phyloP scores from a whole-genome alignment of 2,113 vertebrate genomes.

The Ursus arctos region DNA sequence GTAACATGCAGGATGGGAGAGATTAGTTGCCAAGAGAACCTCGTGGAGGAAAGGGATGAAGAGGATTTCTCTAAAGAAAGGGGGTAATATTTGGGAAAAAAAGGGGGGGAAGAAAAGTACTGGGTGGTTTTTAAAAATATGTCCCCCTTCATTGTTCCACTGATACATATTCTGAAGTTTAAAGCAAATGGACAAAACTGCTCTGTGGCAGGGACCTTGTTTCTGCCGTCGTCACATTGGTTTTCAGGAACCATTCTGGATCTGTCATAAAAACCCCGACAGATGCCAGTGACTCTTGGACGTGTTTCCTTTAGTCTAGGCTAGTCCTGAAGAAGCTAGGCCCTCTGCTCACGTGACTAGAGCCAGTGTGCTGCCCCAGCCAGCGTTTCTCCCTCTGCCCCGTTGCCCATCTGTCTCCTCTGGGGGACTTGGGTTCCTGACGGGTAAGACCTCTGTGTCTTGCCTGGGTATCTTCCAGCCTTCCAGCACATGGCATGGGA shows the following conservation, averaged over 20 bases:
- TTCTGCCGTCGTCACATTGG: background rate
- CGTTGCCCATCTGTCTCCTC: background rate
- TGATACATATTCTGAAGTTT: background rate
- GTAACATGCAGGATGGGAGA: background rate
- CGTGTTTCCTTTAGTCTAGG: background rate
- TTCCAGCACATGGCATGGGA: background rate
- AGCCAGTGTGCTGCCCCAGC: fast-evolving
- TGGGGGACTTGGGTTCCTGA: background rate
- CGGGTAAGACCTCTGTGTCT: background rate
- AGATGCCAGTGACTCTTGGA: background rate
- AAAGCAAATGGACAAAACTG: background rate
- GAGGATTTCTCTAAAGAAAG: background rate
- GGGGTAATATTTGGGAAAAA: background rate
- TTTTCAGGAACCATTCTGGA: background rate
- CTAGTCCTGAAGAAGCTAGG: background rate
- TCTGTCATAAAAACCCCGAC: background rate
- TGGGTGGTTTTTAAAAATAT: background rate
- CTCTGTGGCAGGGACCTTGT: background rate
- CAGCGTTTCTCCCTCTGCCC: background rate
- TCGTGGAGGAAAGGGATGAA: background rate
- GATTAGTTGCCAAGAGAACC: background rate
- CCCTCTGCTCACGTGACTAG: background rate
- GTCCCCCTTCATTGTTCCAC: background rate
- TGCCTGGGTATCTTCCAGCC: background rate
- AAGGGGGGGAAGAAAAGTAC: background rate